These are phyloP conservation scores for Diplogasteroides magnus DNA, from an alignment of 1,140 invertebrate species.

Conservation along the genomic window DNA sequence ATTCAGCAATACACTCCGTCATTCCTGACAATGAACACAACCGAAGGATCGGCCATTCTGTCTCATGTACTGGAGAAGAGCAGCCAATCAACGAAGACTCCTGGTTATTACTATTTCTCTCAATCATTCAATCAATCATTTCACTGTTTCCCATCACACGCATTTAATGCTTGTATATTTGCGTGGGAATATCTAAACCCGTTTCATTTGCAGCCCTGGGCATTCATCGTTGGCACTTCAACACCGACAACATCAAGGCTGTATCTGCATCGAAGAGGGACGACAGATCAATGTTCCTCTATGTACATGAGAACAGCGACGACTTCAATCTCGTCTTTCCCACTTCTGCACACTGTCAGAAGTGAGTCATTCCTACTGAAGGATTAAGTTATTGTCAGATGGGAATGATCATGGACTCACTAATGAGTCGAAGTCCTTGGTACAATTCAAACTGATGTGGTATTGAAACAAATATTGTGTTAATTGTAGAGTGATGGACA, in stretches of 20 bases:
- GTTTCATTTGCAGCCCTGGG: constrained; percentile 41
- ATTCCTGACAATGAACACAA: constrained; percentile 46
- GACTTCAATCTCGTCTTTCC: constrained; percentile 98
- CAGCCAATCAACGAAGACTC: constrained; percentile 69
- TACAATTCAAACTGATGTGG: too few relatives aligned
- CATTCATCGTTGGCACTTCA: constrained; percentile 90
- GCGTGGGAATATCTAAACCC: too few relatives aligned
- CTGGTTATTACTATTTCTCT: constrained; percentile 58
- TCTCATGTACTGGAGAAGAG: constrained; percentile 53
- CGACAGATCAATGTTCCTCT: constrained; percentile 87
- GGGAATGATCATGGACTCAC: too few relatives aligned
- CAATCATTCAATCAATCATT: too few relatives aligned
- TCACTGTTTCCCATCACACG: too few relatives aligned
- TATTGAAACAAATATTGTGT: too few relatives aligned
- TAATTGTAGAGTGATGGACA: constrained; percentile 33
- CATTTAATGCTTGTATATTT: too few relatives aligned
- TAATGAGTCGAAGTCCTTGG: too few relatives aligned
- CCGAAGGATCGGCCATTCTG: constrained; percentile 48
- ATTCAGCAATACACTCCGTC: constrained; percentile 50
- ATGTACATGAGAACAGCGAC: constrained; percentile 94
- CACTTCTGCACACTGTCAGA: constrained; percentile 74
- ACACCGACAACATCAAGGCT: constrained; percentile 80
- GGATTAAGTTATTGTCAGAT: too few relatives aligned
- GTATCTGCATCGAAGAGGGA: constrained; percentile 85
- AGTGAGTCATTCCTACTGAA: too few relatives aligned